These are phyloP conservation scores for Pangasianodon gigas DNA, from an alignment of 2,113 vertebrate genomes.

Conservation along the genomic window DNA sequence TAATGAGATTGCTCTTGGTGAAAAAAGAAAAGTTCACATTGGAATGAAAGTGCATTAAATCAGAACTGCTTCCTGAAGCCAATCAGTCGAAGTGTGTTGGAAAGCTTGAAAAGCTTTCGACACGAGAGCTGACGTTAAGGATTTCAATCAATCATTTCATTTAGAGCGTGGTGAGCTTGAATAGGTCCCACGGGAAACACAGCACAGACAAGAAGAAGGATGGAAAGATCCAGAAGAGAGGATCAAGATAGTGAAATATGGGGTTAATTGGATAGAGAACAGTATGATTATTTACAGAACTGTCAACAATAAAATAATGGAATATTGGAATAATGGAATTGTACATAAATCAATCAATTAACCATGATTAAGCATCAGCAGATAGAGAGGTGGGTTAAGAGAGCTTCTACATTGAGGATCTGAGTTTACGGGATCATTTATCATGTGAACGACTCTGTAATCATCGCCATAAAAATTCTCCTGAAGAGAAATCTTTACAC, in stretches of 20 bases:
- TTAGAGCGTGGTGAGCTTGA: slow-evolving; percentile 3
- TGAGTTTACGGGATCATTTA: background rate
- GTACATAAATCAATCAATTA: background rate
- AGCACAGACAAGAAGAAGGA: background rate
- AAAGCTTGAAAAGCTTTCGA: slow-evolving; percentile 35
- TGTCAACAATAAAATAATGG: background rate
- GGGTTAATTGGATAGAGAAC: background rate
- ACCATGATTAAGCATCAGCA: background rate
- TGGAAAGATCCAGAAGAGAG: background rate
- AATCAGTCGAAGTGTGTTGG: slow-evolving; percentile 45
- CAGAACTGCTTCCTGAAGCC: slow-evolving; percentile 32
- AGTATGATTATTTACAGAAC: background rate
- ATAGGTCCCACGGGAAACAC: background rate
- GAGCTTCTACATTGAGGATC: background rate
- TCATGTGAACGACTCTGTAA: background rate
- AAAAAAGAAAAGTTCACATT: background rate
- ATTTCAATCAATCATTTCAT: slow-evolving; percentile 36
- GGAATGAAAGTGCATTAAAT: slow-evolving; percentile 32
- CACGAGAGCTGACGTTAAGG: slow-evolving; percentile 18
- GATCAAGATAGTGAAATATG: background rate
- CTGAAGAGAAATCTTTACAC: background rate
- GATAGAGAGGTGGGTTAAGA: background rate
- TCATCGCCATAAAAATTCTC: background rate
- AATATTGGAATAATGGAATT: background rate
- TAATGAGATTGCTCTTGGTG: slow-evolving; percentile 37